Percentiles rank a stretch among this genome's conserved stretches.
phyloP scores from a whole-genome alignment of 2,888 invertebrate genomes.

The Globia sparganii region DNA sequence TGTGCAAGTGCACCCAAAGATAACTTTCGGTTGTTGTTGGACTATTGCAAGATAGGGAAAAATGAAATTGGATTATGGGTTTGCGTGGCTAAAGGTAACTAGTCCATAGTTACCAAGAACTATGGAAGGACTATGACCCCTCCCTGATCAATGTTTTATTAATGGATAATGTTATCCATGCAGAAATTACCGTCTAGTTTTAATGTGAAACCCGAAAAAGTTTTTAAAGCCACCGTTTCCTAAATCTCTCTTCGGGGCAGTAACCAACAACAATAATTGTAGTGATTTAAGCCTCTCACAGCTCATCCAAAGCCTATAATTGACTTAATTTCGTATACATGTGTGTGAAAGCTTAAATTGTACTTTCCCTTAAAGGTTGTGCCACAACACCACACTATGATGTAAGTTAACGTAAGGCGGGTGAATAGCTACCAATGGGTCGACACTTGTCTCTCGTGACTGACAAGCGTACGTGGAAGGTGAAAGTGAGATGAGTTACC shows the following conservation, averaged over 20 bases:
- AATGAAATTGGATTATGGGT: too few relatives aligned
- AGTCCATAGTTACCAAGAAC: too few relatives aligned
- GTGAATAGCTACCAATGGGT: slow-evolving; percentile 27
- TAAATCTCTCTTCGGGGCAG: not conserved
- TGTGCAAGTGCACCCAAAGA: too few relatives aligned
- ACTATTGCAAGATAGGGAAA: too few relatives aligned
- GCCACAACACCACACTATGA: slow-evolving; percentile 34
- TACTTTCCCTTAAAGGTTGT: slow-evolving; percentile 59
- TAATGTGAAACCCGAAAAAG: not conserved
- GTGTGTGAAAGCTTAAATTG: slow-evolving; percentile 52
- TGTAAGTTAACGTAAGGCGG: slow-evolving; percentile 44
- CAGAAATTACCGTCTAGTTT: too few relatives aligned
- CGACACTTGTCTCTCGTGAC: not conserved
- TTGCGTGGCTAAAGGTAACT: too few relatives aligned
- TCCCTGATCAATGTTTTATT: too few relatives aligned
- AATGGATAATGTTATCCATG: too few relatives aligned
- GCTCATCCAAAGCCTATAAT: not conserved
- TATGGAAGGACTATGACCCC: too few relatives aligned
- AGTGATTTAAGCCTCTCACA: not conserved
- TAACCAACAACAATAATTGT: not conserved
- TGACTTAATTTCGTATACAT: slow-evolving; percentile 31
- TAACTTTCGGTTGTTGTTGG: too few relatives aligned
- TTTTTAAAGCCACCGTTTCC: not conserved
- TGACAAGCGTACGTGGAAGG: slow-evolving; percentile 13
- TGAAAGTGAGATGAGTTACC: slow-evolving; percentile 56